Base-by-base conservation (phyloP, 2,113 vertebrate species). In the Mionectes macconnelli region DNA sequence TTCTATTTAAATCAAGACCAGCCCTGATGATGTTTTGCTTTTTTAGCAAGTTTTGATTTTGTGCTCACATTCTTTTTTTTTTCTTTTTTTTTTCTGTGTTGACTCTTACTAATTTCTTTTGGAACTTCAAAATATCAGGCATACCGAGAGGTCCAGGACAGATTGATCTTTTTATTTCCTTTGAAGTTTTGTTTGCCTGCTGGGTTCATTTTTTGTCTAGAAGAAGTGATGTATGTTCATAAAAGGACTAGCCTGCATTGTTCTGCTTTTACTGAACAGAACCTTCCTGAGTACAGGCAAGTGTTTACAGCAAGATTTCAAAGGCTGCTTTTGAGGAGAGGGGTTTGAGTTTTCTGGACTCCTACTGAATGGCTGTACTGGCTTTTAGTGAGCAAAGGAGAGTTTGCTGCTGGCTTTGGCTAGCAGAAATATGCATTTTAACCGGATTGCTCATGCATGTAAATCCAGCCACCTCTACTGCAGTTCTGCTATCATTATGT, bases 401-500 rank as follows among this genome's bases (percentile, higher is more conserved):
- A 40, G 66, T 25, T 60, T 12, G 60, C 69, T 84, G n/a, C 30
- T 80, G 3, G 1, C 20, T 17, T 10, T 84, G 49, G 44, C 60
- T 44, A 66, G 67, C 69, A 68, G 77, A 81, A 94, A 60, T 35
- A 20, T 0, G 1, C 59, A 60, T 91, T 94, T 91, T 84, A 87
- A 73, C 66, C 15, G 70, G 69, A 14, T 73, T 73, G 74, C 87
- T 97, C 90, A 92, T 80, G 90, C 90, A 67, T 92, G 94, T 94
- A 92, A 94, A 88, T 93, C 27, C 64, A 86, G 82, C 59, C 82
- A 88, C 74, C 85, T 90, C 74, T 45, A 16, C 55, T 24, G 67
- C 67, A 73, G 70, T 76, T 78, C 81, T 72, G 73, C 79, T 90
- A n/a, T 68, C 90, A 17, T 73, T 90, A 62, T 67, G 88, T 24